Base-by-base conservation (phyloP, 2,113 vertebrate species). In the Tamias sibiricus region DNA sequence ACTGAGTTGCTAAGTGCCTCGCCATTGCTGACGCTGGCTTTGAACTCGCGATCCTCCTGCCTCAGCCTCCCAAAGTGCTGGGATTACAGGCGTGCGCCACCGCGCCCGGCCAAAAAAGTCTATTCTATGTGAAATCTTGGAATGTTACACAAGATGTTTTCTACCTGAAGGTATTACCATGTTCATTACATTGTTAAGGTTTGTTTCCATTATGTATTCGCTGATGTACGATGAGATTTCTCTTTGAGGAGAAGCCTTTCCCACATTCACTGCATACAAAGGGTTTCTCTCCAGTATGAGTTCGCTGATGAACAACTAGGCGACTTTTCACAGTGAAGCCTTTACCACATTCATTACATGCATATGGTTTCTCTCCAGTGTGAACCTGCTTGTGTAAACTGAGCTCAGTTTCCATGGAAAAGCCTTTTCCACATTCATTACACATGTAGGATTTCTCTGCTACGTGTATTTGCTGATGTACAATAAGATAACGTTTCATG, bases 231-330 rank as follows among this genome's bases (percentile, higher is more conserved):
- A 95, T 77, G 3, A 97, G 93, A 89, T 95, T 96, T 80, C 95
- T 97, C 71, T 97, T 97, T 40, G 94, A 97, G 64, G 95, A 86
- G 30, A 97, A 98, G 22, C 52, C 68, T 76, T 98, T 97, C 84
- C 91, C 85, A 87, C 98, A 98, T 24, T 87, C 66, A 16, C 71
- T 72, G 26, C 96, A 98, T 57, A 91, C 54, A 82, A 94, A 95
- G 28, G 96, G 96, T 47, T 97, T 97, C 62, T 97, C 96, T 57
- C 91, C 95, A 10, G 94, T 96, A 68, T 98, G 97, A 44, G 93
- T 96, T 57, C 93, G 85, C 16, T 87, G 87, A 86, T 98, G 98
- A 91, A 97, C 86, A 0, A 91, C 75, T 28, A 97, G 88, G 42
- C 91, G 84, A 66, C 91, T 97, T 84, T 95, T 97, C 83, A 95